These are phyloP conservation scores for Conus canariensis DNA, from an alignment of 2,888 invertebrate species.

Conservation along the genomic window DNA sequence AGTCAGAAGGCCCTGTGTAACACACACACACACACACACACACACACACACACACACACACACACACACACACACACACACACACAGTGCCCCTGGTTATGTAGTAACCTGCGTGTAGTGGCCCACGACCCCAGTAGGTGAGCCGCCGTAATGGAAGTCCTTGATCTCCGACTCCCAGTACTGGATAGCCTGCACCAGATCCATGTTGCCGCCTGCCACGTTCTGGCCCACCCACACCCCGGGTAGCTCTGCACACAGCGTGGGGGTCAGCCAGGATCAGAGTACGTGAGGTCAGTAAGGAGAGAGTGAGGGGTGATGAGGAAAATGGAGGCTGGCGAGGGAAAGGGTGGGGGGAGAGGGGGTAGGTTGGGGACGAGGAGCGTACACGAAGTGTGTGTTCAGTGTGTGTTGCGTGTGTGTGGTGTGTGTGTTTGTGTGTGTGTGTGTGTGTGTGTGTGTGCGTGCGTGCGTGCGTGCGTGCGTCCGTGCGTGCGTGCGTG, in stretches of 20 bases:
- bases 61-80: too few relatives aligned
- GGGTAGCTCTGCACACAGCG: slow-evolving; percentile 35
- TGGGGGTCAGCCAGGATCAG: not conserved
- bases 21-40: not conserved
- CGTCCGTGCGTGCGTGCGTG: too few relatives aligned
- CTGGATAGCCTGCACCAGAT: not conserved
- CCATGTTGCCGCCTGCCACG: not conserved
- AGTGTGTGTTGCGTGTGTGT: not conserved
- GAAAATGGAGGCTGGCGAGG: not conserved
- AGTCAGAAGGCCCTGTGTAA: not conserved
- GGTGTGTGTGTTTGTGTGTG: too few relatives aligned
- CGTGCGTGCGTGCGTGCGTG: too few relatives aligned
- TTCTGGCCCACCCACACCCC: slow-evolving; percentile 19
- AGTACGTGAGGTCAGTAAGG: not conserved
- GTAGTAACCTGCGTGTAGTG: not conserved
- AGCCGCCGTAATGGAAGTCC: not conserved
- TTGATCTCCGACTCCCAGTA: not conserved
- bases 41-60: not conserved
- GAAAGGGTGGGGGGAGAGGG: not conserved
- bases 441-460: too few relatives aligned
- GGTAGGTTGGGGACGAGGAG: not conserved
- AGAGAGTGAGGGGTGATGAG: not conserved
- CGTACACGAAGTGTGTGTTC: not conserved
- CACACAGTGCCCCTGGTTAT: too few relatives aligned
- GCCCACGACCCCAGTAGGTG: not conserved